Evolutionary conservation across 2,888 invertebrate species (phyloP).

Genomic region (Norana najaformis): DNA sequence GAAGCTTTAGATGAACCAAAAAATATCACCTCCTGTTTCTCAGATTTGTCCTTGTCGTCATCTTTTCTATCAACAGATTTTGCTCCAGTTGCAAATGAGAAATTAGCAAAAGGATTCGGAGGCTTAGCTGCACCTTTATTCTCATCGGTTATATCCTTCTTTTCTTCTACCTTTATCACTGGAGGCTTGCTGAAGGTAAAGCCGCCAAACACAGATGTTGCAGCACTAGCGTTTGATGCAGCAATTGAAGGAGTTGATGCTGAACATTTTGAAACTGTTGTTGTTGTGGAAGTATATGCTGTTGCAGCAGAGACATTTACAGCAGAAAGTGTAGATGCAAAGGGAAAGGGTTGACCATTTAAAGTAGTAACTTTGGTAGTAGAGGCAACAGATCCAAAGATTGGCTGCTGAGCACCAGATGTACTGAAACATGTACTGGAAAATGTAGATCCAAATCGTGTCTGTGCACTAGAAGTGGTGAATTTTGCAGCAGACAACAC

Average conservation of each 20-base stretch:
- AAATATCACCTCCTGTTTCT: not conserved
- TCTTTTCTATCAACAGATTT: not conserved
- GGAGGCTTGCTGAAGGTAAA: slow-evolving; percentile 33
- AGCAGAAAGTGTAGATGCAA: not conserved
- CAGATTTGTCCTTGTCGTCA: not conserved
- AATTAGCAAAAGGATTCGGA: slow-evolving; percentile 55
- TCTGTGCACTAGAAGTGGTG: not conserved
- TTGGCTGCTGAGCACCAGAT: not conserved
- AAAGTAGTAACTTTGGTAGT: not conserved
- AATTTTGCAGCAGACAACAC: not conserved
- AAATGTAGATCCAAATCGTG: not conserved
- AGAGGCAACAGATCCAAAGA: not conserved
- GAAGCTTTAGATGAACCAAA: not conserved
- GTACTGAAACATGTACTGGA: not conserved
- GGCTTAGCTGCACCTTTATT: slow-evolving; percentile 31
- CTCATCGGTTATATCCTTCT: slow-evolving; percentile 51
- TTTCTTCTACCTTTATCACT: slow-evolving; percentile 52
- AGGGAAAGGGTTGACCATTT: not conserved
- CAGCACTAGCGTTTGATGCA: not conserved
- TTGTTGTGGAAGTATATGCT: not conserved
- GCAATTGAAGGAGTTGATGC: not conserved
- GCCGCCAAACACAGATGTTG: slow-evolving; percentile 32
- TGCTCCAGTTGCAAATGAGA: slow-evolving; percentile 43
- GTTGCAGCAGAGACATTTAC: not conserved
- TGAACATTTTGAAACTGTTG: not conserved